phyloP scores from a whole-genome alignment of 1,140 invertebrate species.

The Eurosta solidaginis region DNA sequence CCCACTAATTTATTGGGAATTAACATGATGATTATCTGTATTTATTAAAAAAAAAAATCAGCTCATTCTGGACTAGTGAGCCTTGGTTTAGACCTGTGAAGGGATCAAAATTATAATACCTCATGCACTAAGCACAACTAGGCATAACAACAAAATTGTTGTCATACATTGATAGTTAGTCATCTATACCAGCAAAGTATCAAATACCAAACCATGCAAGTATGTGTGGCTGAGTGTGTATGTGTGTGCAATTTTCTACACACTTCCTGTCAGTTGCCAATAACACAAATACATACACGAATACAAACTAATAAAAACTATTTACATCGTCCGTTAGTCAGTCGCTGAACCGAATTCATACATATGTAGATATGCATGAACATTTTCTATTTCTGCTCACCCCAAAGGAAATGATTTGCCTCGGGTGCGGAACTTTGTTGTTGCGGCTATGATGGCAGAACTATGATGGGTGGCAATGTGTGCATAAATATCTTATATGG shows the following conservation, averaged over 20 bases:
- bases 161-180: neutral
- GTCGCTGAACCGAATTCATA: neutral
- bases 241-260: neutral
- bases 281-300: neutral
- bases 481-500: neutral
- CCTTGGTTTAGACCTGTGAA: too few species aligned
- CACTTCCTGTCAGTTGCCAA: neutral
- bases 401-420: neutral
- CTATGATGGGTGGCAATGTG: neutral
- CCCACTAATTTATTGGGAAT: too few species aligned
- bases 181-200: neutral
- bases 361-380: too few species aligned
- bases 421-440: neutral
- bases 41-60: too few species aligned
- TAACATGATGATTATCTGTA: too few species aligned
- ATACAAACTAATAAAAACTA: neutral
- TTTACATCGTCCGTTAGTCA: constrained; percentile 7
- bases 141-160: neutral
- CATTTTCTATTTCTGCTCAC: too few species aligned
- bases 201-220: neutral
- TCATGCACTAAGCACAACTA: neutral
- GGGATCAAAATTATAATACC: too few species aligned
- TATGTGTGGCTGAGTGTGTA: too few species aligned
- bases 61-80: too few species aligned
- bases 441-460: neutral